Base-by-base conservation (phyloP, 64 coral and sea anemone species). In the Porites lutea region DNA sequence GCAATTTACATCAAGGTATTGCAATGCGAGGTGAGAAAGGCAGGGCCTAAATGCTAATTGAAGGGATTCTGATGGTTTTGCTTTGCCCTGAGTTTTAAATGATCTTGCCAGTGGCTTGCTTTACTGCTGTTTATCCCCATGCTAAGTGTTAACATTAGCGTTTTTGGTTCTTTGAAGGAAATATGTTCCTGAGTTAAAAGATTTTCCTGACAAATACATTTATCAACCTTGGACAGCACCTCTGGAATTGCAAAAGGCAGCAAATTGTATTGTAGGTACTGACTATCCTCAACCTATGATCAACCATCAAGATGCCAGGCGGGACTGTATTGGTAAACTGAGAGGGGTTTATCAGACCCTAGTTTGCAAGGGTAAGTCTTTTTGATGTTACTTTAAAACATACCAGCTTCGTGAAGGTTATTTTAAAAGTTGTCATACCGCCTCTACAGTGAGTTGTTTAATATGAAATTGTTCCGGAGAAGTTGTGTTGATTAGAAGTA, bases 151-250 rank as follows among this genome's bases (percentile, higher is more conserved):
- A 3, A 73, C 0, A 1, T 27, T 58, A 52, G 23, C 11, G 11
- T 62, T 50, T 19, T 71, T 74, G 88, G 6, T 52, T 52, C 74
- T 21, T 62, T 79, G 2, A 20, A 96, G 95, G 72, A 97, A 97
- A 91, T 97, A 97, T 62, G 60, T 97, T 14, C 95, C 95, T 68
- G 92, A 92, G 58, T 69, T 97, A 4, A 94, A 89, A 45, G 89
- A 81, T 27, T 82, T 82, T 27, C 82, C 95, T 16, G 62, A 55
- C 44, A 19, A 88, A 12, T 94, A 83, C 23, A 83, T 97, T 53
- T 91, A 97, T 78, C 81, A 97, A 78, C 95, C 95, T 3, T 97
- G 95, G 95, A 94, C 90, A 20, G 92, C 95, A 77, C 92, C 95
- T 7, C 62, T 65, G 8, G 72, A 89, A 47, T 13, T 94, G 15